These are phyloP conservation scores for Epizoanthus scotinus DNA, from an alignment of 92 coral and sea anemone species.

Conservation along the genomic window DNA sequence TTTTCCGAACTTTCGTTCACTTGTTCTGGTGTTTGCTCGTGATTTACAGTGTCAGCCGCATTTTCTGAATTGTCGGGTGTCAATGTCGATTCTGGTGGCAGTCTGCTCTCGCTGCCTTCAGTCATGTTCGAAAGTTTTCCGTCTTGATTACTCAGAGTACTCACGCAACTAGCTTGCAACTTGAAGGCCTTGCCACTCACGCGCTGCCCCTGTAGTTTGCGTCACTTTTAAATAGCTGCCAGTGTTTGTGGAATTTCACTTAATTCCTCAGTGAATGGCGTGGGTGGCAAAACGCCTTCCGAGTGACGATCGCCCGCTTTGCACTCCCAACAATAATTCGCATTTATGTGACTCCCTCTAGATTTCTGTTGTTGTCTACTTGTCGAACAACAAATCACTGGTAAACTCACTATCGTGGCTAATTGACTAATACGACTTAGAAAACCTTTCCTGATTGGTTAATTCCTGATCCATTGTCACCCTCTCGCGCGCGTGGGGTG, in stretches of 20 bases:
- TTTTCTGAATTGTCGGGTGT: slow-evolving; percentile 41
- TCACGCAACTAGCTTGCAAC: slow-evolving; percentile 30
- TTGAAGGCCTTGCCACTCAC: slow-evolving; percentile 1
- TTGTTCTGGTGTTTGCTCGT: slow-evolving; percentile 45
- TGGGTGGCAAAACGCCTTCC: slow-evolving; percentile 52
- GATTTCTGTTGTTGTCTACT: slow-evolving; percentile 76
- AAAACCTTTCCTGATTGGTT: slow-evolving; percentile 65
- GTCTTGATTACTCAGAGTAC: slow-evolving; percentile 28
- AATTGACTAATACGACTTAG: slow-evolving; percentile 79
- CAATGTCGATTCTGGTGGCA: slow-evolving; percentile 11
- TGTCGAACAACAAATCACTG: slow-evolving; percentile 68
- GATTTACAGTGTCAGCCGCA: slow-evolving; percentile 7
- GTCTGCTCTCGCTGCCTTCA: slow-evolving; percentile 23
- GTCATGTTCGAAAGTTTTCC: slow-evolving; percentile 31
- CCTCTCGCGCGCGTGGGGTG: slow-evolving; percentile 60
- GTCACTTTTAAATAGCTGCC: slow-evolving; percentile 31
- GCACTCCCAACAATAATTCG: slow-evolving; percentile 54
- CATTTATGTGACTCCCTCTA: slow-evolving; percentile 58
- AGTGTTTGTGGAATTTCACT: slow-evolving; percentile 36
- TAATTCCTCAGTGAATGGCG: slow-evolving; percentile 59
- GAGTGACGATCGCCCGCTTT: slow-evolving; percentile 33
- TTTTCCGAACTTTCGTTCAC: slow-evolving; percentile 55
- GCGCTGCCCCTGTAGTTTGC: slow-evolving; percentile 21
- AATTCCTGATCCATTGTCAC: slow-evolving; percentile 67
- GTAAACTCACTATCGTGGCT: slow-evolving; percentile 69